Percentiles rank a stretch among this genome's conserved stretches.
Evolutionary conservation across 2,113 vertebrate species (phyloP).

Genomic region (Rhadina sibilatrix): DNA sequence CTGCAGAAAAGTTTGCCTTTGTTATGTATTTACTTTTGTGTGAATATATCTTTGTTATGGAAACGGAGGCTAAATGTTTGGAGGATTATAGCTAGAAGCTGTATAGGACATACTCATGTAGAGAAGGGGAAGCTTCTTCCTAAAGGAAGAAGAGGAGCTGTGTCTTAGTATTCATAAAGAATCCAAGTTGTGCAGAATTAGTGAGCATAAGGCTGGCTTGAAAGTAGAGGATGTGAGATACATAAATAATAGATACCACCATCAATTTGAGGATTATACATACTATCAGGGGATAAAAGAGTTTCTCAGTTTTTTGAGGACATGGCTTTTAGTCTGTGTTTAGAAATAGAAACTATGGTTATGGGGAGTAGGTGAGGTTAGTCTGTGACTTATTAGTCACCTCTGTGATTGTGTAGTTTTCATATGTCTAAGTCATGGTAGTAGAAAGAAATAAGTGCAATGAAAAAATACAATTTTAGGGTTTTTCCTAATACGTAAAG

Average conservation of each 20-base stretch:
- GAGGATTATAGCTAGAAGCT: background rate
- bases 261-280: background rate
- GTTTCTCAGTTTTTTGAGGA: background rate
- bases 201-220: background rate
- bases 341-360: background rate
- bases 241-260: background rate
- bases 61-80: background rate
- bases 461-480: background rate
- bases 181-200: background rate
- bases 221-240: background rate
- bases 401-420: background rate
- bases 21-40: background rate
- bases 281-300: background rate
- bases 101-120: background rate
- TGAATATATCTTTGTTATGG: background rate
- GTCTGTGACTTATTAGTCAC: background rate
- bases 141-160: background rate
- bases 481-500: background rate
- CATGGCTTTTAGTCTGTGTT: background rate
- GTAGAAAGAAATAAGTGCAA: background rate
- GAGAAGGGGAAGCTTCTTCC: background rate
- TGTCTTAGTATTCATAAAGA: background rate
- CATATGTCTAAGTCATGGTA: background rate
- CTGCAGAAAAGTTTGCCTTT: background rate
- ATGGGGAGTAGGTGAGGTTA: background rate